Base-by-base conservation (phyloP, 2,888 invertebrate species). In the Zaprionus lineosus region DNA sequence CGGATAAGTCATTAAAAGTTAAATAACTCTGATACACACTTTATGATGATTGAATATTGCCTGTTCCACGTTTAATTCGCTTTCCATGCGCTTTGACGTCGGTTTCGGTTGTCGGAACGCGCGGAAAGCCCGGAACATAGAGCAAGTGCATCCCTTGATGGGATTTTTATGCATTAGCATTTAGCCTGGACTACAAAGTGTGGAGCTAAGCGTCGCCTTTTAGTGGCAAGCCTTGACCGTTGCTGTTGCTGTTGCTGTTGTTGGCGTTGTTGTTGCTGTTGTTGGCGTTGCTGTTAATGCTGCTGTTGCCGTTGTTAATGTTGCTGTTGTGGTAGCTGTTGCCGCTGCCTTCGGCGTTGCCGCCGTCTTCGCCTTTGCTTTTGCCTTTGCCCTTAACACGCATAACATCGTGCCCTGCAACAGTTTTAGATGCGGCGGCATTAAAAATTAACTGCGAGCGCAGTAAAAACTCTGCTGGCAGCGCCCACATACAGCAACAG, bases 401-500 rank as follows among this genome's bases (percentile, higher is more conserved):
- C 84, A 77, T 73, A 81, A 84, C 75, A 78, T 82, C 82, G 77
- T 70, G 47, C 47, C 62, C 21, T 70, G 84, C 74, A 74, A 81
- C 74, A 72, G 69, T 79, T 68, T 79, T 63, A 76, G 77, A 66
- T 61, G 79, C 63, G 44, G 56, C n/a, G 43, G 63, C 73, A 77
- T 84, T 84, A 81, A 81, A 81, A 81, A 81, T 84, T 78, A 84
- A 84, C 82, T 71, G 75, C 75, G 44, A 52, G 21, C 67, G 57
- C 62, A 47, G 65, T 65, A 53, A 59, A 74, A 68, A 62, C 75
- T 55, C 46, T 12, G 9, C 28, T 39, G 18, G 40, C 41, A 36
- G 44, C 34, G 8, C 18, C 47, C 31, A 11, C 40, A 47, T 28
- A 8, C 33, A 21, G 33, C 47, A 40, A n/a, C 31, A 39, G 26